Evolutionary conservation across 2,797 vertebrate species (phyloP).

Genomic region (Falco columbarius): DNA sequence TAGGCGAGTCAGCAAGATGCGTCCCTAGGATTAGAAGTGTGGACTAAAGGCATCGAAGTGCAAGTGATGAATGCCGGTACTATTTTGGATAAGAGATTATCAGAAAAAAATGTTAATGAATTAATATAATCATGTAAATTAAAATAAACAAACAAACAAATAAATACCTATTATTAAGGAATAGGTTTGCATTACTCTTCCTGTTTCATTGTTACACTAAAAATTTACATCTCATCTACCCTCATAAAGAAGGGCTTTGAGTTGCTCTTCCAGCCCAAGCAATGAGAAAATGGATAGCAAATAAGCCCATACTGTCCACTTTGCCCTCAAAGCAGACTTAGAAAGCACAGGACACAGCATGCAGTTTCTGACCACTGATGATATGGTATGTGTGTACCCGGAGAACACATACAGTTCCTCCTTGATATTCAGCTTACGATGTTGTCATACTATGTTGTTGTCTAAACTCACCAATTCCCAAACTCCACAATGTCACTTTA

Average conservation of each 20-base stretch:
- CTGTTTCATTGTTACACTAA: not conserved
- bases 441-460: too few species aligned
- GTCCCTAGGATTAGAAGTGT: not conserved
- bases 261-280: not conserved
- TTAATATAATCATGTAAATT: not conserved
- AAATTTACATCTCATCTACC: not conserved
- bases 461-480: too few species aligned
- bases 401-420: not conserved
- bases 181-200: not conserved
- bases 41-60: not conserved
- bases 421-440: not conserved
- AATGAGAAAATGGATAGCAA: not conserved
- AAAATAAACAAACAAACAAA: not conserved
- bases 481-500: not conserved
- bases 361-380: not conserved
- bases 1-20: not conserved
- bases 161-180: not conserved
- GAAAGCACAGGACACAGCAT: not conserved
- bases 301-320: not conserved
- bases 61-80: not conserved
- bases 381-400: fast-evolving
- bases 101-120: not conserved
- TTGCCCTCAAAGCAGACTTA: not conserved
- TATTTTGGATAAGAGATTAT: not conserved
- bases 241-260: not conserved